Conservation (phyloP, 2,113 vertebrate genomes). For the Petrocephalus microphthalmus region DNA sequence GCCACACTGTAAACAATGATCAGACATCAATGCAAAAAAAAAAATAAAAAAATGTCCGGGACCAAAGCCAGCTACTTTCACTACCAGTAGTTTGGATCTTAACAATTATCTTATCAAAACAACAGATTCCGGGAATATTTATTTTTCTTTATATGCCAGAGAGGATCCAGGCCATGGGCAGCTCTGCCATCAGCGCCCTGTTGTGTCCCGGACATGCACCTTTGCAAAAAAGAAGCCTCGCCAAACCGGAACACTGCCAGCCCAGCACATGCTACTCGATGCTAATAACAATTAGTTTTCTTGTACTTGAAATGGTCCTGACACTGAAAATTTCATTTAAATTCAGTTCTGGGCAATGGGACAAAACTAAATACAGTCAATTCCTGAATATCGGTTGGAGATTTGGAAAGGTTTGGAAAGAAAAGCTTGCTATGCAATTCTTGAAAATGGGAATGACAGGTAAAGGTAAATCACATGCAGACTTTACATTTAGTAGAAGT, state of each 20-base stretch:
- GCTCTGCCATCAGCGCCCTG: background rate
- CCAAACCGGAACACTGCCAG: background rate
- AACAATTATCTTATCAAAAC: constrained; percentile 15
- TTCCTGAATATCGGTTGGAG: background rate
- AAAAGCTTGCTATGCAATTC: background rate
- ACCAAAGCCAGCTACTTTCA: background rate
- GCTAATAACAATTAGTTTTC: background rate
- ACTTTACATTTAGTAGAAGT: background rate
- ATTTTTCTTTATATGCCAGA: background rate
- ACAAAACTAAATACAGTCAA: background rate
- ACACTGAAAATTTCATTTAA: background rate
- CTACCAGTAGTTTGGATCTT: constrained; percentile 6
- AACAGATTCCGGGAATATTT: constrained; percentile 9
- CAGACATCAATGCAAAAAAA: constrained; percentile 3
- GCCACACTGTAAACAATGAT: background rate
- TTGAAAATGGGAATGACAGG: background rate
- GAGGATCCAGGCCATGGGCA: background rate
- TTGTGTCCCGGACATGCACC: background rate
- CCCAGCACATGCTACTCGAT: background rate
- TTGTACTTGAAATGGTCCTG: background rate
- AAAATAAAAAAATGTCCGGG: background rate
- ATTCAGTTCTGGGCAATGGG: background rate
- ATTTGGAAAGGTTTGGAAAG: background rate
- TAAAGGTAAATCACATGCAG: background rate
- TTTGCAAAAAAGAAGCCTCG: background rate